Base-by-base conservation (phyloP, 53 echinoderm and acorn worm species). In the Arbacia lixula region DNA sequence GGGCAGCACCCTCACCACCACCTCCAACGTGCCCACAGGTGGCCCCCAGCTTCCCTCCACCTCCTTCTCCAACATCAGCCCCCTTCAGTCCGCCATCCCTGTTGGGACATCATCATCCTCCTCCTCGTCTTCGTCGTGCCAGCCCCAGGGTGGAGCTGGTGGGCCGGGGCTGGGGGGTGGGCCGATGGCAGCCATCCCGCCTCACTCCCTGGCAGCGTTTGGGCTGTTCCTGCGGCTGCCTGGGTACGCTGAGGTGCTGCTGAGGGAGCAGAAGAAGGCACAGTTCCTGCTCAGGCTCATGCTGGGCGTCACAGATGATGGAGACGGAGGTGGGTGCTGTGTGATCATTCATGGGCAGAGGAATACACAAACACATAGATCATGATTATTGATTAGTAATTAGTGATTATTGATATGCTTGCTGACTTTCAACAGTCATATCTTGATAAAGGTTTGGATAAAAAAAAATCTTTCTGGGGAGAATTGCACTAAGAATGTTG, bases 141-240 rank as follows among this genome's bases (percentile, higher is more conserved):
- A 64, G 46, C 63, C 63, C 8, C 82, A 62, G 4, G 42, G 43
- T 17, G 64, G 64, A 31, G 5, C 82, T 16, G 20, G 63, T 12
- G n/a, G 83, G 29, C 84, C 24, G 35, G 87, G 56, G 46, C 17
- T 24, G 28, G 40, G 54, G 12, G 79, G 87, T 28, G 68, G 81
- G 42, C 66, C 72, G 36, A 85, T 87, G 3, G 91, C 93, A 27
- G 89, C 91, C 37, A 92, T 99, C 36, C 99, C 99, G 30, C 94
- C 99, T 21, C 99, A 99, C 77, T 99, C 99, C 17, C 88, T 99
- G 84, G 99, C 94, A 5, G 99, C 94, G 1, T 99, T 99, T 91
- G 99, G 99, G 35, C 82, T 94, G 39, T 99, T 99, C 77, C 88
- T 99, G 2, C 61, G 99, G 34, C 94, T 99, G 32, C 99, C 99